These are phyloP conservation scores for Hydrozoanthus gracilis DNA, from an alignment of 92 coral and sea anemone species.

Conservation along the genomic window DNA sequence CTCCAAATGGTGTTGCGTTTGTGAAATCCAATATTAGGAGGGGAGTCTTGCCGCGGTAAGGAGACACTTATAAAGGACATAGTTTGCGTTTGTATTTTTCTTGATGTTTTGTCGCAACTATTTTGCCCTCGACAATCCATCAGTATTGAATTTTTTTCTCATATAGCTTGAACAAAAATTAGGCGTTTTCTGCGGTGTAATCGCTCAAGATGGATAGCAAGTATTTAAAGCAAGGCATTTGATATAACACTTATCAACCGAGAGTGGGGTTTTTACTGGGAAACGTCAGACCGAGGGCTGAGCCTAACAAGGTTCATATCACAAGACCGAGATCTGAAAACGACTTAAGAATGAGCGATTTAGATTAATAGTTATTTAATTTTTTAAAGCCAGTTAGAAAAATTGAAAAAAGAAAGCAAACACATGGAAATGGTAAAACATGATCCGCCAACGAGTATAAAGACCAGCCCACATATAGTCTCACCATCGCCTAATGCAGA, in stretches of 20 bases:
- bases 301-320: not conserved
- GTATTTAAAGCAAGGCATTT: not conserved
- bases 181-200: not conserved
- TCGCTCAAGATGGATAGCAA: not conserved
- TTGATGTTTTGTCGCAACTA: not conserved
- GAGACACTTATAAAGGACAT: not conserved
- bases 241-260: not conserved
- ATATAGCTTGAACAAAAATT: slow-evolving; percentile 5
- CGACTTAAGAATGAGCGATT: too few relatives aligned
- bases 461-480: too few relatives aligned
- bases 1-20: slow-evolving; percentile 94
- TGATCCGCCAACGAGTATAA: too few relatives aligned
- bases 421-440: too few relatives aligned
- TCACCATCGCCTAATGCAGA: too few relatives aligned
- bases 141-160: not conserved
- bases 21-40: slow-evolving; percentile 77
- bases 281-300: too few relatives aligned
- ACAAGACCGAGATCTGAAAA: too few relatives aligned
- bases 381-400: too few relatives aligned
- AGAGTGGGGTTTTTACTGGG: too few relatives aligned
- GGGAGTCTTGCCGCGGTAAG: slow-evolving; percentile 91
- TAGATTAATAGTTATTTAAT: too few relatives aligned
- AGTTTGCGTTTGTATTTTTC: not conserved
- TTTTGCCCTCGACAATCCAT: not conserved
- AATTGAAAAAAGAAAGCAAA: too few relatives aligned